These are phyloP conservation scores for Heteromormyrus szaboi DNA, from an alignment of 2,797 vertebrate species.

Conservation along the genomic window DNA sequence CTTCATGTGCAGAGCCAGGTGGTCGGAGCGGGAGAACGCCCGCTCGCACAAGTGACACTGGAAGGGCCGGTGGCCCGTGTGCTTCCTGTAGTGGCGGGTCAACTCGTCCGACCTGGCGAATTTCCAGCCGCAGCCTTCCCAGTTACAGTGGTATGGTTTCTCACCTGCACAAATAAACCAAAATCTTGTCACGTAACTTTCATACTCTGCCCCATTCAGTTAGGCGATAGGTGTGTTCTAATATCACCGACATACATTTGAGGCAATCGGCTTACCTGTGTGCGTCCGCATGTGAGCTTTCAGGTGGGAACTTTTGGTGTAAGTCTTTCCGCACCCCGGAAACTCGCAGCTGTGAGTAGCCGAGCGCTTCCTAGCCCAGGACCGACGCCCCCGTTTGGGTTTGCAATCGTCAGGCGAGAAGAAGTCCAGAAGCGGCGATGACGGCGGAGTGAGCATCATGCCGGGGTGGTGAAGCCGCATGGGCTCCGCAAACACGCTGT, in stretches of 20 bases:
- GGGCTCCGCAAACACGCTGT: constrained; percentile 64
- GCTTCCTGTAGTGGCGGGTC: constrained; percentile 86
- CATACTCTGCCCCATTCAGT: background rate
- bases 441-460: constrained; percentile 76
- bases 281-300: constrained; percentile 91
- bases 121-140: constrained; percentile 93
- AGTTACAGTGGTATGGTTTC: constrained; percentile 90
- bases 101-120: constrained; percentile 86
- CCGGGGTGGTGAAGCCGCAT: constrained; percentile 60
- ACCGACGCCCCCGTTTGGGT: constrained; percentile 75
- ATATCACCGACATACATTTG: background rate
- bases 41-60: constrained; percentile 88
- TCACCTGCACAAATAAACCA: constrained; percentile 62
- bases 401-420: constrained; percentile 67
- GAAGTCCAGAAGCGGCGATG: constrained; percentile 78
- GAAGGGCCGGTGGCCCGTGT: constrained; percentile 84
- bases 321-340: constrained; percentile 85
- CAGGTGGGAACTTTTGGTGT: constrained; percentile 89
- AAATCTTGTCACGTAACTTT: background rate
- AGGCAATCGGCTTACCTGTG: constrained; percentile 64
- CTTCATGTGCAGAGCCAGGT: constrained; percentile 92
- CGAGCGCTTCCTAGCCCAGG: constrained; percentile 81
- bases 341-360: constrained; percentile 89
- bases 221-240: background rate
- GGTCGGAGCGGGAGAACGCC: constrained; percentile 85